Percentiles rank a stretch among this genome's conserved stretches.
These are phyloP conservation scores for Phengaris arion DNA, from an alignment of 2,888 invertebrate species.

Conservation along the genomic window DNA sequence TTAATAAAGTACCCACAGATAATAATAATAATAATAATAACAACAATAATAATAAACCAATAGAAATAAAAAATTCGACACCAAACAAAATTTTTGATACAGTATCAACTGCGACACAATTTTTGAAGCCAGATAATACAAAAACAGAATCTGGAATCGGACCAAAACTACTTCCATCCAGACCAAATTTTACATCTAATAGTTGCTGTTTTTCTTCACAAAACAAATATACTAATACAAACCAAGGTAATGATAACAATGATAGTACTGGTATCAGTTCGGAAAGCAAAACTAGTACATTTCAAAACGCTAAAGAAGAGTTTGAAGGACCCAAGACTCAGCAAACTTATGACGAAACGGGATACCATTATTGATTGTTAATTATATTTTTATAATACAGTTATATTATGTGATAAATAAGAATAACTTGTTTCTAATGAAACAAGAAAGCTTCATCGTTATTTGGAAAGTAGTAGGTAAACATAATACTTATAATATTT, in stretches of 20 bases:
- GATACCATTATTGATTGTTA: constrained; percentile 47
- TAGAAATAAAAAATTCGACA: not conserved
- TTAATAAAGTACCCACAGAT: not conserved
- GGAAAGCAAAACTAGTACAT: constrained; percentile 30
- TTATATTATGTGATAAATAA: constrained; percentile 9
- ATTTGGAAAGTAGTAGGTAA: not conserved
- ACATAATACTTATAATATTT: no score
- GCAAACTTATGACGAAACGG: constrained; percentile 63
- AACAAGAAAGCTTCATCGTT: not conserved
- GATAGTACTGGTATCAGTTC: constrained; percentile 12
- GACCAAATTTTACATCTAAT: not conserved
- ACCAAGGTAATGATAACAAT: not conserved
- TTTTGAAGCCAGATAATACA: not conserved
- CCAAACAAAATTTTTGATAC: not conserved
- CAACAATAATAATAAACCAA: not conserved
- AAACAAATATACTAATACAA: not conserved
- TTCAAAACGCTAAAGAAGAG: constrained; percentile 48
- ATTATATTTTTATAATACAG: no score
- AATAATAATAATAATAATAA: not conserved
- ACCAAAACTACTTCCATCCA: constrained; percentile 1
- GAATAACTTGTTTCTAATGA: not conserved
- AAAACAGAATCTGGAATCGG: constrained; percentile 2
- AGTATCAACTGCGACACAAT: not conserved
- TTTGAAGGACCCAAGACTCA: constrained; percentile 60
- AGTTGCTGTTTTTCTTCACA: constrained; percentile 4